These are phyloP conservation scores for Semibalanus balanoides DNA, from an alignment of 1,140 invertebrate species.

Conservation along the genomic window DNA sequence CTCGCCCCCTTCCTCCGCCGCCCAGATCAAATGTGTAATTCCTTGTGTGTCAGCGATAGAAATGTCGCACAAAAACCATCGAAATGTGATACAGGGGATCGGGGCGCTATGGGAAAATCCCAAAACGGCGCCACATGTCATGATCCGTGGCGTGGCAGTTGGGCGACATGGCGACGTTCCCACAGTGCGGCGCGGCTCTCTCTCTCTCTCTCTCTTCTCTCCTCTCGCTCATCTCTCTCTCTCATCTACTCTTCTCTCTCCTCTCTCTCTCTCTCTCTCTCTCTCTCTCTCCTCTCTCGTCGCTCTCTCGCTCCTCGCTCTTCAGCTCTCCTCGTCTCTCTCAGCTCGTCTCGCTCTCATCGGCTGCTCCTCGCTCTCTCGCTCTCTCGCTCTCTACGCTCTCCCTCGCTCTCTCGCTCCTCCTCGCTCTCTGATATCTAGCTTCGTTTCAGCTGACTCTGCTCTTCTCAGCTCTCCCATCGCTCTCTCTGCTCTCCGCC, in stretches of 20 bases:
- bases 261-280: background rate
- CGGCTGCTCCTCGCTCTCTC: too few species aligned
- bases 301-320: too few species aligned
- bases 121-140: background rate
- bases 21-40: constrained; percentile 1
- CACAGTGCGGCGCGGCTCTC: background rate
- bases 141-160: background rate
- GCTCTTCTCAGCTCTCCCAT: too few species aligned
- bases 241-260: background rate
- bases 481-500: too few species aligned
- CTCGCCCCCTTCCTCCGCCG: background rate
- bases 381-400: background rate
- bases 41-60: constrained; percentile 1
- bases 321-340: too few species aligned
- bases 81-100: background rate
- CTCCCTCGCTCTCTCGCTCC: too few species aligned
- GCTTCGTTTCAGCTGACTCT: too few species aligned
- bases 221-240: background rate
- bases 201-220: background rate
- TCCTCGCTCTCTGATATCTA: too few species aligned
- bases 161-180: background rate
- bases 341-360: too few species aligned
- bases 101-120: background rate
- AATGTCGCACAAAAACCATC: constrained; percentile 2
- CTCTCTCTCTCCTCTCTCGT: background rate